phyloP scores from a whole-genome alignment of 2,113 vertebrate species.

The Dipodomys ordii region DNA sequence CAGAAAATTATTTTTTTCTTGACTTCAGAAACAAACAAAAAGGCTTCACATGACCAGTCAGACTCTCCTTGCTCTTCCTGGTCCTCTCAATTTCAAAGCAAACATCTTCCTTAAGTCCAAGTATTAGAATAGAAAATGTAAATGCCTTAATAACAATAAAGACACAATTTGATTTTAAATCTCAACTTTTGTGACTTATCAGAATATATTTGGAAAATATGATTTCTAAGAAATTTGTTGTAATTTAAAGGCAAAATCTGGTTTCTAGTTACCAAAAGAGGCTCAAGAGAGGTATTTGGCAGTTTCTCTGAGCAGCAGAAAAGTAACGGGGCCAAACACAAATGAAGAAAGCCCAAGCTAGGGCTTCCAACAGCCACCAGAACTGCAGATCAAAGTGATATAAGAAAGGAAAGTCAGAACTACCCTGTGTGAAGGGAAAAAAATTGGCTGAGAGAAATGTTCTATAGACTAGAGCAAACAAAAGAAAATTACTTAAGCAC shows the following conservation, averaged over 20 bases:
- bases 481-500: slow-evolving; percentile 18
- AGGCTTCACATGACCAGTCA: too few species aligned
- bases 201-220: neutral
- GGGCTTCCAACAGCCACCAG: rapidly evolving
- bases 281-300: neutral
- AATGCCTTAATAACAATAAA: neutral
- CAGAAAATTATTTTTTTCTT: neutral
- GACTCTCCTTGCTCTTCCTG: too few species aligned
- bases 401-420: slow-evolving; percentile 15
- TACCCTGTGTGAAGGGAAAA: neutral
- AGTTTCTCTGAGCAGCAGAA: neutral
- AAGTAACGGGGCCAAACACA: neutral
- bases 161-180: neutral
- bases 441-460: slow-evolving; percentile 25
- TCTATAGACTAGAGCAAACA: slow-evolving; percentile 21
- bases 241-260: neutral
- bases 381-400: neutral
- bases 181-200: neutral
- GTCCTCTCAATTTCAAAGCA: neutral
- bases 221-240: neutral
- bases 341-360: neutral
- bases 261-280: neutral
- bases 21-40: neutral
- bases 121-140: neutral
- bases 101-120: neutral